Evolutionary conservation across 2,113 vertebrate species (phyloP).

Genomic region (Odontesthes bonariensis): DNA sequence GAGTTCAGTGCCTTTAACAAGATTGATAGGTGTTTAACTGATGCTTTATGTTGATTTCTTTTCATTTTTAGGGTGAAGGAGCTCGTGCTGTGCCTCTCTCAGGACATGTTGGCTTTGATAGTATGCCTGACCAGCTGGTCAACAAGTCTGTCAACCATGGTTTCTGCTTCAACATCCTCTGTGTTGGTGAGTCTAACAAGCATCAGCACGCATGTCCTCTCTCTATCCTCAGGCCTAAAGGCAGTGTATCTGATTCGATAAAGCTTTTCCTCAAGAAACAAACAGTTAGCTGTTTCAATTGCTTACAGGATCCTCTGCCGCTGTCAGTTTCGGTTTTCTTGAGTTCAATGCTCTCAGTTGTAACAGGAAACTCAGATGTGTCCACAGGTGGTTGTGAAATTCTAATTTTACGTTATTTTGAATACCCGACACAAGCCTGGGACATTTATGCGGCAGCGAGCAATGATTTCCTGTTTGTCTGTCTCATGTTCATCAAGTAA

Average conservation of each 20-base stretch:
- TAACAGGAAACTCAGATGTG: constrained; percentile 2
- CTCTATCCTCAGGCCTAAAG: constrained; percentile 34
- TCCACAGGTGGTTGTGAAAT: not conserved
- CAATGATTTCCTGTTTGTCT: not conserved
- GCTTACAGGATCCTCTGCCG: constrained; percentile 5
- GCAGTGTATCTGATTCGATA: constrained; percentile 31
- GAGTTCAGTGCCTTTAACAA: too few species aligned
- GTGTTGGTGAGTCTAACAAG: constrained; percentile 92
- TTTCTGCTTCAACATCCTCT: constrained; percentile 99
- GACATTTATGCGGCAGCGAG: not conserved
- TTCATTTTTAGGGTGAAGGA: constrained; percentile 88
- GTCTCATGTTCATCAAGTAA: constrained; percentile 15
- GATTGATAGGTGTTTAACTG: not conserved
- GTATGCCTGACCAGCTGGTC: constrained; percentile 99
- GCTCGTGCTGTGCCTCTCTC: constrained; percentile 92
- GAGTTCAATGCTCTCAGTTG: constrained; percentile 21
- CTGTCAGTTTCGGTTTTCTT: constrained; percentile 14
- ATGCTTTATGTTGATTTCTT: constrained; percentile 14
- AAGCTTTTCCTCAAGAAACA: constrained; percentile 43
- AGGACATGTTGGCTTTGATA: constrained; percentile 98
- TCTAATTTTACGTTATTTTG: not conserved
- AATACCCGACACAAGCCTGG: not conserved
- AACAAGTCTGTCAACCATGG: constrained; percentile 98
- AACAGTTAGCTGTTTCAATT: constrained; percentile 21
- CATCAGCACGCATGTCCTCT: constrained; percentile 11